phyloP scores from a whole-genome alignment of 1,140 invertebrate genomes.

The Leguminivora glycinivorella region DNA sequence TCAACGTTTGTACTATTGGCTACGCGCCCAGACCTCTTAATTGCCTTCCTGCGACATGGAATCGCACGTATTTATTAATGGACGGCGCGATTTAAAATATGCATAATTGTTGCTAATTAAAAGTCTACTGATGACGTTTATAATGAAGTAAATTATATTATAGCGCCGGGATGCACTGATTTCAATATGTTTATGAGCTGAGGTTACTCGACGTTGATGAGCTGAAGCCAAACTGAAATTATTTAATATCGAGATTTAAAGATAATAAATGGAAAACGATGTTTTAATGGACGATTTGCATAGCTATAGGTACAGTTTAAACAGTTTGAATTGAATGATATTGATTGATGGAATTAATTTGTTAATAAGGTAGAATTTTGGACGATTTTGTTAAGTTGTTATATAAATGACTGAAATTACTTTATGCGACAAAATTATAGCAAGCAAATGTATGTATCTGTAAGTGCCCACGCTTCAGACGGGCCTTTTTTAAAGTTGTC shows the following conservation, averaged over 20 bases:
- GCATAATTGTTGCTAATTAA: constrained; percentile 49
- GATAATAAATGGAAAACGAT: neutral
- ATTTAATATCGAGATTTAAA: neutral
- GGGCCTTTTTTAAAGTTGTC: too few species aligned
- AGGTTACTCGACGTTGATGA: neutral
- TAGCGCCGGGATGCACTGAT: constrained; percentile 31
- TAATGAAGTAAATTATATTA: constrained; percentile 37
- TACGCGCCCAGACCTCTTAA: constrained; percentile 25
- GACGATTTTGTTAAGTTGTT: too few species aligned
- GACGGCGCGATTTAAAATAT: constrained; percentile 40
- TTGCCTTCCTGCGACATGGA: constrained; percentile 24
- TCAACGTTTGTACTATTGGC: too few species aligned
- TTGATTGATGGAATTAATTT: neutral
- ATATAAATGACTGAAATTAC: too few species aligned
- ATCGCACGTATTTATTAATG: constrained; percentile 28
- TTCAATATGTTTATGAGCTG: constrained; percentile 21
- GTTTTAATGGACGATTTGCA: neutral
- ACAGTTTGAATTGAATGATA: neutral
- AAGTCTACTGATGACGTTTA: constrained; percentile 36
- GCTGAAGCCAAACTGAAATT: neutral
- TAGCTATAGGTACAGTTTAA: neutral
- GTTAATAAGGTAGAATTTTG: too few species aligned
- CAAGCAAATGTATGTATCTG: too few species aligned
- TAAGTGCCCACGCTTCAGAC: too few species aligned
- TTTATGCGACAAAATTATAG: too few species aligned